Evolutionary conservation across 1,140 invertebrate genomes (phyloP).

Genomic region (Anastatus disparis): DNA sequence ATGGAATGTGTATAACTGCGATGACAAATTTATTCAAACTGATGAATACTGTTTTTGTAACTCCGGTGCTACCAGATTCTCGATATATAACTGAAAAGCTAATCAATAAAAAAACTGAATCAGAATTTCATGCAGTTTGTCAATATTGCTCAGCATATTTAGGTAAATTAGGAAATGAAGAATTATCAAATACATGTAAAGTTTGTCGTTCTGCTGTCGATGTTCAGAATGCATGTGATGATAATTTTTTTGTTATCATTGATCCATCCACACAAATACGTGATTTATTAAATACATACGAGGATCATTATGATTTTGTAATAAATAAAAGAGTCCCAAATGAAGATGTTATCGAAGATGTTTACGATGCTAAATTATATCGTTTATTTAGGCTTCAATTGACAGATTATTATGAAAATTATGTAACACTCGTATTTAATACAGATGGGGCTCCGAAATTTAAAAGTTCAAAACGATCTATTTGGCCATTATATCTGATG

Average conservation of each 20-base stretch:
- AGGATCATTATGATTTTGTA: background rate
- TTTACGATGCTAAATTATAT: slow-evolving; percentile 20
- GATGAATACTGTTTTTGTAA: slow-evolving; percentile 1
- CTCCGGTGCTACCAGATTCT: slow-evolving; percentile 6
- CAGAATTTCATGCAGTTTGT: slow-evolving; percentile 14
- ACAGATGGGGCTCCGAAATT: slow-evolving; percentile 4
- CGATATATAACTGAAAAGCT: slow-evolving; percentile 2
- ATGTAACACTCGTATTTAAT: background rate
- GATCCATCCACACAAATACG: no score
- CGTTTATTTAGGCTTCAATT: background rate
- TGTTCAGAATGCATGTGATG: background rate
- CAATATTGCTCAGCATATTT: slow-evolving; percentile 4
- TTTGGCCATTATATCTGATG: slow-evolving; percentile 16
- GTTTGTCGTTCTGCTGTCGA: background rate
- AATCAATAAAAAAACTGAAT: background rate
- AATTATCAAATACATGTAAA: background rate
- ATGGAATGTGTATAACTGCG: background rate
- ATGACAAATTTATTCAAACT: slow-evolving; percentile 22
- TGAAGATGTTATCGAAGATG: background rate
- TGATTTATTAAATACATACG: background rate
- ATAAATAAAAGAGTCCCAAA: background rate
- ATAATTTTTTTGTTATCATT: slow-evolving; percentile 23
- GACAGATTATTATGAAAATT: background rate
- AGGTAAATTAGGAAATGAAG: background rate
- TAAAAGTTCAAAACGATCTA: slow-evolving; percentile 4